phyloP scores from a whole-genome alignment of 2,797 vertebrate genomes.

The Heteromormyrus szaboi region DNA sequence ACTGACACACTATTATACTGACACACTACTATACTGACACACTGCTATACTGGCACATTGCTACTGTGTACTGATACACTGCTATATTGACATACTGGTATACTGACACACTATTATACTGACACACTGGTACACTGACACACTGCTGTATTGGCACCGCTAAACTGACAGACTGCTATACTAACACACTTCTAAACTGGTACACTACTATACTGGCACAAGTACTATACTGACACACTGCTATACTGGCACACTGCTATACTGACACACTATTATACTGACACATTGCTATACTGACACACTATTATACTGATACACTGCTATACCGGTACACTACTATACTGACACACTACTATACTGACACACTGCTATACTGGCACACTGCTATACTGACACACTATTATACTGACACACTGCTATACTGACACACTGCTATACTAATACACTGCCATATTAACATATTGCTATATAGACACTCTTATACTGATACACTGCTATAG shows the following conservation, averaged over 20 bases:
- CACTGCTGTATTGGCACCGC: background rate
- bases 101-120: background rate
- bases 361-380: background rate
- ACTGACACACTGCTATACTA: background rate
- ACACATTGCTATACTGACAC: background rate
- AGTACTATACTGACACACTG: background rate
- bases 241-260: background rate
- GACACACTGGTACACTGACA: background rate
- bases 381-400: background rate
- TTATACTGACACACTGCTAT: background rate
- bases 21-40: background rate
- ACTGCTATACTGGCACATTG: background rate
- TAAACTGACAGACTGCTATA: background rate
- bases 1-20: background rate
- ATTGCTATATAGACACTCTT: background rate
- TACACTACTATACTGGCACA: background rate
- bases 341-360: background rate
- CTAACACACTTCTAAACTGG: background rate
- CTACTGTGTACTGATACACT: no score
- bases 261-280: background rate
- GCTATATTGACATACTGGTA: background rate
- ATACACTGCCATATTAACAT: background rate
- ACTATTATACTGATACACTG: background rate
- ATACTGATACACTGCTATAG: background rate
- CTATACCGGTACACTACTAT: background rate